Percentiles rank a stretch among this genome's conserved stretches.
These are phyloP conservation scores for Scaptomyza parva DNA, from an alignment of 2,888 invertebrate genomes.

Conservation along the genomic window DNA sequence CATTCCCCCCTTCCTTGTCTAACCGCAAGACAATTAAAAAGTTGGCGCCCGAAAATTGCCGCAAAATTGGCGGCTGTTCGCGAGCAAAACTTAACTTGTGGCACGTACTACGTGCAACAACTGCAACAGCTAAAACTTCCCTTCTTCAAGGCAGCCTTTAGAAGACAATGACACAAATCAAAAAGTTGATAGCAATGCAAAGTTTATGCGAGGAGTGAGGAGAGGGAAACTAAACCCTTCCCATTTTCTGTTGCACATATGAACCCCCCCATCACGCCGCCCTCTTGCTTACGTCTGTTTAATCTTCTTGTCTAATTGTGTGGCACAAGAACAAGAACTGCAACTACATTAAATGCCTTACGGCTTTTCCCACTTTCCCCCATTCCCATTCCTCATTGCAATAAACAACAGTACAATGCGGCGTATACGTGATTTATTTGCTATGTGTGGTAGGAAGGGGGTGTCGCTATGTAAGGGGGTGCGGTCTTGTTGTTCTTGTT, in stretches of 20 bases:
- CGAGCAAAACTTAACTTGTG: slow-evolving; percentile 66
- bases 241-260: background rate
- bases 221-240: background rate
- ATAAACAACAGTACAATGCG: slow-evolving; percentile 26
- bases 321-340: slow-evolving; percentile 34
- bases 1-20: slow-evolving; percentile 20
- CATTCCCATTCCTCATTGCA: background rate
- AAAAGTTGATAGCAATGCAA: slow-evolving; percentile 64
- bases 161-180: slow-evolving; percentile 74
- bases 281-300: slow-evolving; percentile 20
- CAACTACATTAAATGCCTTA: background rate
- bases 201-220: slow-evolving; percentile 47
- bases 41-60: slow-evolving; percentile 63
- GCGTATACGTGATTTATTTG: slow-evolving; percentile 75
- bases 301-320: slow-evolving; percentile 62
- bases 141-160: slow-evolving; percentile 23
- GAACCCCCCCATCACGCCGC: background rate
- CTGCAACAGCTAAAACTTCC: slow-evolving; percentile 17
- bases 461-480: no score
- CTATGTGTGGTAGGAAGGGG: background rate
- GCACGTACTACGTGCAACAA: slow-evolving; percentile 68
- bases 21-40: slow-evolving; percentile 74
- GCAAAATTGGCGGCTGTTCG: slow-evolving; percentile 61
- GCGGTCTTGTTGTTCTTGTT: background rate
- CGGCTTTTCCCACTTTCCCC: background rate